Evolutionary conservation across 2,113 vertebrate species (phyloP).

Genomic region (Siphamia tubifer): DNA sequence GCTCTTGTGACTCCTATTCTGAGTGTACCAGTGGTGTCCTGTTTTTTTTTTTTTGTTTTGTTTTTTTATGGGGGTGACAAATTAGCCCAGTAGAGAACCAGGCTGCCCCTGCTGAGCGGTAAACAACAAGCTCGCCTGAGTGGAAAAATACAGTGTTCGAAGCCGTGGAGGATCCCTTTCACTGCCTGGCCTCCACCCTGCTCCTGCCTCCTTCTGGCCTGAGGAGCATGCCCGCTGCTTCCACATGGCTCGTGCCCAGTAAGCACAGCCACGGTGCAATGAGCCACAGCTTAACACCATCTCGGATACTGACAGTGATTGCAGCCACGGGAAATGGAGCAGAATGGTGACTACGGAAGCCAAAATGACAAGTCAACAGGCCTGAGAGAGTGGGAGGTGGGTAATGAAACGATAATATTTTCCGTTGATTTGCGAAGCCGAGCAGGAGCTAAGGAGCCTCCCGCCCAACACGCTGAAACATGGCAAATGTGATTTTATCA

Average conservation of each 20-base stretch:
- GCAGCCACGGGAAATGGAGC: conserved; percentile 63
- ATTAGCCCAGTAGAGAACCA: conserved; percentile 52
- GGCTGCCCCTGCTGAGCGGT: conserved; percentile 42
- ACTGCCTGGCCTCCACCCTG: conserved; percentile 20
- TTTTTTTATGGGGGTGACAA: conserved; percentile 49
- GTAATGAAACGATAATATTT: conserved; percentile 51
- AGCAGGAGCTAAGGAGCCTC: conserved; percentile 1
- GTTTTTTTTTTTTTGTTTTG: too few species aligned
- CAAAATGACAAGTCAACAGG: conserved; percentile 69
- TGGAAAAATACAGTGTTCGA: conserved; percentile 51
- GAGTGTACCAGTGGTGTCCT: conserved; percentile 44
- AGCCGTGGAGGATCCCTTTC: conserved; percentile 30
- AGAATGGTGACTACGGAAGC: conserved; percentile 62
- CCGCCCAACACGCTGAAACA: conserved; percentile 1
- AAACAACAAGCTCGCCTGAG: conserved; percentile 58
- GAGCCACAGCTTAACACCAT: conserved; percentile 70
- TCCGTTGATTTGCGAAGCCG: neutral
- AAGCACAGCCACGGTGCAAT: conserved; percentile 61
- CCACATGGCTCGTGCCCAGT: conserved; percentile 65
- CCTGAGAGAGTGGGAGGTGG: conserved; percentile 56
- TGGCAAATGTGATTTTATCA: neutral
- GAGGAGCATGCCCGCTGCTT: conserved; percentile 46
- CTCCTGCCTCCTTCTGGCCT: conserved; percentile 33
- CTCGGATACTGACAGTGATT: conserved; percentile 67
- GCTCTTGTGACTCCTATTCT: conserved; percentile 40